Conservation (phyloP, 2,797 vertebrate genomes). For the Lacerta agilis region DNA sequence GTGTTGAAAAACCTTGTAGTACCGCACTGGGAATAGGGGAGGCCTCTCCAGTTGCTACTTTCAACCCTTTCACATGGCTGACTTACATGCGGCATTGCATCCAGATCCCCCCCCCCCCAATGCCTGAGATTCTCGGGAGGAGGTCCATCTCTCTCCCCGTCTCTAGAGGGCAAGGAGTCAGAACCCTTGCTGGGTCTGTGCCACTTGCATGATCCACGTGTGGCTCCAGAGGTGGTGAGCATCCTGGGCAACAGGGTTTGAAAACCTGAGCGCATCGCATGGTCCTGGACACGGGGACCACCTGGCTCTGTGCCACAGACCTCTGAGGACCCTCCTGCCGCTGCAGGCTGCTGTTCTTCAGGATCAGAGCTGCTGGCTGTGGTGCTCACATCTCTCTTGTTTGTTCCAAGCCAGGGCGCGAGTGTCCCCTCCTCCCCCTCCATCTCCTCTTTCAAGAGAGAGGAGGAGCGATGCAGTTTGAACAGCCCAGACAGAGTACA, state of each 20-base stretch:
- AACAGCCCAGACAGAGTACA: constrained; percentile 1
- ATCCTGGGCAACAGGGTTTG: background rate
- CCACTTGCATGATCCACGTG: background rate
- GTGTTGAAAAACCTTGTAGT: no score
- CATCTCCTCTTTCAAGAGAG: background rate
- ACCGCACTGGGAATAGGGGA: no score
- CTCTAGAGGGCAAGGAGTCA: no score
- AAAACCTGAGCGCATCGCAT: background rate
- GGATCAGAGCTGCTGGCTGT: background rate
- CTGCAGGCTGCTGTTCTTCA: background rate
- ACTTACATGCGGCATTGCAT: background rate
- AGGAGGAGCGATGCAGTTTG: constrained; percentile 31
- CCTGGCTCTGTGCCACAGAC: background rate
- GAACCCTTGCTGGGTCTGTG: no score
- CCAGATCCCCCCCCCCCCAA: background rate
- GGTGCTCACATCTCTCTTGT: background rate
- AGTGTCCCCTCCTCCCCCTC: background rate
- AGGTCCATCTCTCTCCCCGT: background rate
- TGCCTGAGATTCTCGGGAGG: background rate
- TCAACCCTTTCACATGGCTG: background rate
- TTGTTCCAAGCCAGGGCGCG: background rate
- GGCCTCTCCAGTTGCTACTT: no score
- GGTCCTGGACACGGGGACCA: background rate
- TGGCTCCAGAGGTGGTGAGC: background rate
- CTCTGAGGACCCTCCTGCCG: background rate